Base-by-base conservation (phyloP, 2,888 invertebrate species). In the Hylaea fasciaria region DNA sequence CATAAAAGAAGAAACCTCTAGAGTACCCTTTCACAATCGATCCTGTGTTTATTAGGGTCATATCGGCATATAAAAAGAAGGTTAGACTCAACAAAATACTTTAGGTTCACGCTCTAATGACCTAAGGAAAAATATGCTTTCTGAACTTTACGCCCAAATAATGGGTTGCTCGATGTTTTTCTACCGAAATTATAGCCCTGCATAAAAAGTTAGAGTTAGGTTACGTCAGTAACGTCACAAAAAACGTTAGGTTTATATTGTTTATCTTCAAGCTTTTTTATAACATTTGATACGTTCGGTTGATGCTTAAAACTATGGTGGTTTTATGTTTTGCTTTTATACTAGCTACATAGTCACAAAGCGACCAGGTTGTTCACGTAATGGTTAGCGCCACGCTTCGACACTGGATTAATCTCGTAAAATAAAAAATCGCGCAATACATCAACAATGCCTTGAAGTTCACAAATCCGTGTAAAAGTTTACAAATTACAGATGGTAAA, bases 21-120 rank as follows among this genome's bases (percentile, higher is more conserved):
- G 2, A 7, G 32, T 32, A 9, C 32, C 10, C 32, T 32, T 32
- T 32, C 32, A 37, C 37, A 37, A 37, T 37, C 37, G n/a, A 37
- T 37, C 37, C 12, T 37, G 4, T 37, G 12, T 12, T 37, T 12
- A 9, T 37, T 37, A 37, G 12, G n/a, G 2, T n/a, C 10, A n/a
- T 37, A 12, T n/a, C n/a, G 12, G 3, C 11, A 5, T 37, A 12
- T 37, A n/a, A 12, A n/a, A n/a, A 37, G 37, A n/a, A 37, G 16
- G 44, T 17, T 17, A 17, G 22, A 9, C 2, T 16, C 44, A 10
- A 44, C 16, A 22, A 8, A 39, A 53, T 45, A 39, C 17, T 22
- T 45, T 10, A 14, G 22, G 17, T 55, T 55, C 47, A 48, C 48
- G 55, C 32, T 56, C 56, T 44, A 44, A 43, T 37, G 35, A 44